phyloP scores from a whole-genome alignment of 1,140 invertebrate genomes.

The Agraylea sexmaculata region DNA sequence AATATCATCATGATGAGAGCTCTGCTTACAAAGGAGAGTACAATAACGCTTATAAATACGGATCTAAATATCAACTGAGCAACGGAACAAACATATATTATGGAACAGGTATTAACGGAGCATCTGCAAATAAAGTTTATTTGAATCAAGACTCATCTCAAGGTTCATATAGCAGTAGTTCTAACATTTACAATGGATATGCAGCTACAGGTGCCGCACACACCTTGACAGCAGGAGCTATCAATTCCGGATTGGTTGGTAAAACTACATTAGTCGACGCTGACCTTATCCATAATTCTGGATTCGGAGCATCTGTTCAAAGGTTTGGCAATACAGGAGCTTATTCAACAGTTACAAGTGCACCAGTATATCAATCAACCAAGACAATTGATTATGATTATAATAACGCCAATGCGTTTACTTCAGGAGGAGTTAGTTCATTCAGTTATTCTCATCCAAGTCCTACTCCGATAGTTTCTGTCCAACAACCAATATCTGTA shows the following conservation, averaged over 20 bases:
- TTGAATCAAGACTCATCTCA: slow-evolving; percentile 10
- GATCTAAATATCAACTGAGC: too few relatives aligned
- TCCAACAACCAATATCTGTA: slow-evolving; percentile 12
- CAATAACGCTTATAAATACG: slow-evolving; percentile 8
- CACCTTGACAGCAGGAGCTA: slow-evolving; percentile 34
- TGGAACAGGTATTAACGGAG: too few relatives aligned
- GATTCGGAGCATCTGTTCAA: slow-evolving; percentile 5
- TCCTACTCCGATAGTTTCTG: slow-evolving; percentile 6
- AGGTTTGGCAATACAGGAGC: slow-evolving; percentile 16
- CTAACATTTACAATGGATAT: slow-evolving; percentile 21
- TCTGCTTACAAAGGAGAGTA: slow-evolving; percentile 2
- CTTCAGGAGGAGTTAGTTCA: too few relatives aligned
- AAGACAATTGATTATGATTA: too few relatives aligned
- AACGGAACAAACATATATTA: too few relatives aligned
- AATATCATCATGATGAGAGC: slow-evolving; percentile 1
- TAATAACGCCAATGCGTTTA: too few relatives aligned
- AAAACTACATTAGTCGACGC: slow-evolving; percentile 36
- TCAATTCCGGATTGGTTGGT: slow-evolving; percentile 37
- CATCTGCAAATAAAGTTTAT: slow-evolving; percentile 12
- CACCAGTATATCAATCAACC: too few relatives aligned
- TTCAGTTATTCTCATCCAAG: slow-evolving; percentile 7
- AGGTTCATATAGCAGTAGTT: slow-evolving; percentile 11
- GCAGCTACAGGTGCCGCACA: slow-evolving; percentile 28
- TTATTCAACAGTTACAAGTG: slow-evolving; percentile 8
- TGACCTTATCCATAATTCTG: slow-evolving; percentile 24